Percentiles rank a stretch among this genome's conserved stretches.
Conservation (phyloP, 2,888 invertebrate species). For the Druceiella hillmani region DNA sequence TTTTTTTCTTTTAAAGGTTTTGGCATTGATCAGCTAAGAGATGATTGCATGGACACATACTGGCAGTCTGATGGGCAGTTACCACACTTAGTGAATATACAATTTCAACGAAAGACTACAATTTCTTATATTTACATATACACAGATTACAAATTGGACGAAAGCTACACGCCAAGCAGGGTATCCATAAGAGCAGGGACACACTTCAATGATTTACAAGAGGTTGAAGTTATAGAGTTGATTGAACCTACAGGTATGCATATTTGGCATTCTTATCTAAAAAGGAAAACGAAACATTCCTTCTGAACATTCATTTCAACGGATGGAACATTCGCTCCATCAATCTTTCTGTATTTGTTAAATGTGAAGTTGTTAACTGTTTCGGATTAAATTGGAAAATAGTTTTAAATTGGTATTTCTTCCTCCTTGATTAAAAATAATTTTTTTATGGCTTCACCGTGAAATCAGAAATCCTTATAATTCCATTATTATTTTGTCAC, state of each 20-base stretch:
- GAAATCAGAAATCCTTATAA: too few species aligned
- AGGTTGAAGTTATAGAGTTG: slow-evolving; percentile 89
- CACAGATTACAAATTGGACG: slow-evolving; percentile 96
- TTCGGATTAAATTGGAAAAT: too few species aligned
- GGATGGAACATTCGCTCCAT: too few species aligned
- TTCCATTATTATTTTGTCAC: too few species aligned
- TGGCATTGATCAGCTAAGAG: slow-evolving; percentile 94
- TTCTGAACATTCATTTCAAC: too few species aligned
- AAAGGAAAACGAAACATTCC: too few species aligned
- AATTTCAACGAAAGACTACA: slow-evolving; percentile 91
- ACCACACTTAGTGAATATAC: slow-evolving; percentile 96
- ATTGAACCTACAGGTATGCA: slow-evolving; percentile 77
- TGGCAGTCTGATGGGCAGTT: slow-evolving; percentile 99
- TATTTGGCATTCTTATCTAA: too few species aligned
- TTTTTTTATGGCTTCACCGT: too few species aligned
- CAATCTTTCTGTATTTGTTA: too few species aligned
- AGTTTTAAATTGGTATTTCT: too few species aligned
- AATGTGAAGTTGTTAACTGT: too few species aligned
- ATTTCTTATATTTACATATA: slow-evolving; percentile 95
- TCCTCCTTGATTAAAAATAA: too few species aligned
- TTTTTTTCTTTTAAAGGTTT: slow-evolving; percentile 61
- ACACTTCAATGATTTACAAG: slow-evolving; percentile 94
- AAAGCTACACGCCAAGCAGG: slow-evolving; percentile 96
- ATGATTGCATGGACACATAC: slow-evolving; percentile 94
- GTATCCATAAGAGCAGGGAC: slow-evolving; percentile 91